Conservation (phyloP, 2,797 vertebrate species). For the Anguilla anguilla region DNA sequence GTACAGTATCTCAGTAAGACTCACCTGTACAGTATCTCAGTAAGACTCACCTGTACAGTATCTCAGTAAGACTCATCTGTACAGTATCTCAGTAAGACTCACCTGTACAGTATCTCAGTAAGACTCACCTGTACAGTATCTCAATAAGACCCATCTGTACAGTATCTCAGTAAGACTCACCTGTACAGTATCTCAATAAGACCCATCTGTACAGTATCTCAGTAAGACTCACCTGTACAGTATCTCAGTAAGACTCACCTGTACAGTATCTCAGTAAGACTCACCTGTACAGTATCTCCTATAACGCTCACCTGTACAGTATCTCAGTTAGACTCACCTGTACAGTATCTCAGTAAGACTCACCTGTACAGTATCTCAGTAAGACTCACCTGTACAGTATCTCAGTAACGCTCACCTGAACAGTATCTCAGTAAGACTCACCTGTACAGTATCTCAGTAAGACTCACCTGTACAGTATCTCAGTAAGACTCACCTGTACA, state of each 20-base stretch:
- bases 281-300: background rate
- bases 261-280: background rate
- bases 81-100: background rate
- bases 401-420: background rate
- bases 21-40: too few species aligned
- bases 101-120: background rate
- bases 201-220: background rate
- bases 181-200: background rate
- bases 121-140: conserved; percentile 37
- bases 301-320: background rate
- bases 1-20: background rate
- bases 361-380: background rate
- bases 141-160: too few species aligned
- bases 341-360: background rate
- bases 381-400: background rate
- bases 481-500: background rate
- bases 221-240: background rate
- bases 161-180: background rate
- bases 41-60: background rate
- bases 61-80: background rate
- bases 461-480: background rate
- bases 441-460: background rate
- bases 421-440: conserved; percentile 24
- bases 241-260: too few species aligned
- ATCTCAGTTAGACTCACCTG: too few species aligned